phyloP scores from a whole-genome alignment of 2,797 vertebrate species.

The Heterohyrax brucei region DNA sequence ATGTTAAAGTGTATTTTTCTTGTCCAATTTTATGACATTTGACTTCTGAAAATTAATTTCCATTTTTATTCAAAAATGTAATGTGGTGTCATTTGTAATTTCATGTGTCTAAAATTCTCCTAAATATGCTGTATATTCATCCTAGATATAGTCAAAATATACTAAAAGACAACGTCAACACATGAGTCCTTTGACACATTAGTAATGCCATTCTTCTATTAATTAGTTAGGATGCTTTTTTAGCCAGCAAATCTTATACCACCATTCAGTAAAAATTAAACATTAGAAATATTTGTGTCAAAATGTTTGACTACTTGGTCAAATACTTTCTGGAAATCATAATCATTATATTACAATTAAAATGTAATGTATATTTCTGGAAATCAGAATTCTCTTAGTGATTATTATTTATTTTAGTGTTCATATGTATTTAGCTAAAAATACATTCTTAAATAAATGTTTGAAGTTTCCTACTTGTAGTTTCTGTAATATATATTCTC shows the following conservation, averaged over 20 bases:
- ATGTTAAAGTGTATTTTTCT: background rate
- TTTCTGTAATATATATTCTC: background rate
- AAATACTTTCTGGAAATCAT: background rate
- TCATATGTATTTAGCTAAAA: background rate
- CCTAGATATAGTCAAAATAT: background rate
- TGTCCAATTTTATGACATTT: background rate
- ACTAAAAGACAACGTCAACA: background rate
- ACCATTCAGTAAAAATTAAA: background rate
- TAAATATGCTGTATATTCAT: background rate
- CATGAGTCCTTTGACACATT: background rate
- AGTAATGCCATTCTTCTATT: background rate
- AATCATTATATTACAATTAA: background rate
- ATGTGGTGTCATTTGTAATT: background rate
- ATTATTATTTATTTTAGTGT: background rate
- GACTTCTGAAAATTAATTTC: background rate
- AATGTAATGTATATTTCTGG: background rate
- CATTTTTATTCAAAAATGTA: slow-evolving; percentile 36
- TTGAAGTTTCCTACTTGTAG: background rate
- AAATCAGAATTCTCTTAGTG: background rate
- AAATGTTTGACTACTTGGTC: background rate
- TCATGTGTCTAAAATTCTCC: background rate
- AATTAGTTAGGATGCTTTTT: background rate
- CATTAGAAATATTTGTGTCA: background rate
- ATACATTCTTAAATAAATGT: background rate
- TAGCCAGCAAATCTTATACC: background rate